Base-by-base conservation (phyloP, 2,888 invertebrate species). In the Hemithea aestivaria region DNA sequence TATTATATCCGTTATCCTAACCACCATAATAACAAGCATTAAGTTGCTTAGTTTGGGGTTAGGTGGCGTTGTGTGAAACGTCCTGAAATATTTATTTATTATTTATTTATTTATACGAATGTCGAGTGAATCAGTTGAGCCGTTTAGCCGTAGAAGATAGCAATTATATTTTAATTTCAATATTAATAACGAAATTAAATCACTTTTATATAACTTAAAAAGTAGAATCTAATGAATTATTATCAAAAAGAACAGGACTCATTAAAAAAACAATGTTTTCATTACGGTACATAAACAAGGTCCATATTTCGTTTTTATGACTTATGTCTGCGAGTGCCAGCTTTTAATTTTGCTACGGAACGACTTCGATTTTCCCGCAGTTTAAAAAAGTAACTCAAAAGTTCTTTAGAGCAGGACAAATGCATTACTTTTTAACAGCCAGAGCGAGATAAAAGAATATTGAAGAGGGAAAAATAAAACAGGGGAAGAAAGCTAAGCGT, bases 401-500 rank as follows among this genome's bases (percentile, higher is more conserved):
- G 85, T 80, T 78, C 71, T 77, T 64, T 57, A 64, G 71, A 83
- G 58, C 44, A 62, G 51, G 82, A 80, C 52, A 53, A 61, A 58
- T 62, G 66, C 64, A 60, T 56, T 53, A 53, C 56, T 34, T 40
- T 35, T 23, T 26, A 28, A 28, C 30, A 40, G 53, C 45, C 35
- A 42, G 55, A 50, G 56, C 49, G 41, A 46, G 62, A 55, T 45
- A 58, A 63, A 66, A 57, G 49, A 65, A 58, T 66, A 72, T 66
- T 69, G 67, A 70, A 74, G 73, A 82, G 83, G 85, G 83, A 82
- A 83, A 78, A 85, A 85, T 87, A 85, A 85, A 85, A 84, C 81
- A 73, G 85, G 85, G 85, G 87, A 83, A 78, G 76, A 83, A 85
- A 87, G 87, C 87, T 87, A 87, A 87, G 85, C 87, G 83, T 81